These are phyloP conservation scores for Morone chrysops DNA, from an alignment of 2,113 vertebrate genomes.

Conservation along the genomic window DNA sequence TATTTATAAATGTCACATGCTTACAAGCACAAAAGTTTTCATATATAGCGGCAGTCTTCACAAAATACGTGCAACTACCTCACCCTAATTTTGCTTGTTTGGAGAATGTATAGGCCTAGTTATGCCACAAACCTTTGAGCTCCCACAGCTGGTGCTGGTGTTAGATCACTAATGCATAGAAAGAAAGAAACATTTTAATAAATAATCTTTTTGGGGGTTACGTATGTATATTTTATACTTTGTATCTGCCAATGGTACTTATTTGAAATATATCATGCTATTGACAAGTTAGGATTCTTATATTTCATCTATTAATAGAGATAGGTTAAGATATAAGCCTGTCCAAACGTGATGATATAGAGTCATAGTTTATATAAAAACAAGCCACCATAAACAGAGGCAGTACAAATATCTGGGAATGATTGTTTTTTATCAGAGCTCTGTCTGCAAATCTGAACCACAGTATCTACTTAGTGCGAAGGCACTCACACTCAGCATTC, in stretches of 20 bases:
- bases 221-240: neutral
- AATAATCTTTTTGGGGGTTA: neutral
- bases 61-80: neutral
- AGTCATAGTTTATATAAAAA: neutral
- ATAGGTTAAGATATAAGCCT: no score
- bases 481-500: no score
- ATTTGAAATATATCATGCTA: neutral
- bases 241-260: neutral
- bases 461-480: neutral
- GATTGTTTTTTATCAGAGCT: neutral
- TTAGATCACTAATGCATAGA: neutral
- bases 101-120: neutral
- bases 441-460: neutral
- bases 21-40: neutral
- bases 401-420: neutral
- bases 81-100: neutral
- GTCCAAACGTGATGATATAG: neutral
- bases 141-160: neutral
- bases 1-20: conserved; percentile 6
- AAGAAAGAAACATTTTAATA: neutral
- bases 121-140: neutral
- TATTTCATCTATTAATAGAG: neutral
- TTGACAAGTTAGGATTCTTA: neutral
- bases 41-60: neutral
- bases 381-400: neutral